Percentiles rank a stretch among this genome's conserved stretches.
Conservation (phyloP, 2,888 invertebrate species). For the Mythimna loreyi region DNA sequence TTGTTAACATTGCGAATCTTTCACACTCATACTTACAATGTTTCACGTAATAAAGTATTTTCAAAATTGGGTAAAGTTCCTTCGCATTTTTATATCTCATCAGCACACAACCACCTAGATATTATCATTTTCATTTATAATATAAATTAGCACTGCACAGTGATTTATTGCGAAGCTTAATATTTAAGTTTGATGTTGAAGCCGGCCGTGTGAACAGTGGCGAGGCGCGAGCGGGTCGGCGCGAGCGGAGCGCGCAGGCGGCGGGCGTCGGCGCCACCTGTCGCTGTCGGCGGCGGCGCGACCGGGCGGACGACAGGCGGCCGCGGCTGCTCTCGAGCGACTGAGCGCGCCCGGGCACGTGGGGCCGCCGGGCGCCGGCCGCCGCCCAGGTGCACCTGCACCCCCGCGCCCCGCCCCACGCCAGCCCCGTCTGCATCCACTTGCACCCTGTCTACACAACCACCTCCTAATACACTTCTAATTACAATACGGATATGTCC, state of each 20-base stretch:
- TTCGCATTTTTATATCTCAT: slow-evolving; percentile 66
- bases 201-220: slow-evolving; percentile 75
- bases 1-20: slow-evolving; percentile 50
- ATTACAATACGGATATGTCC: slow-evolving; percentile 41
- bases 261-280: slow-evolving; percentile 85
- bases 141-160: slow-evolving; percentile 79
- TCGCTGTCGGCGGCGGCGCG: slow-evolving; percentile 74
- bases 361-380: slow-evolving; percentile 81
- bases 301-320: slow-evolving; percentile 66
- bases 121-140: slow-evolving; percentile 68
- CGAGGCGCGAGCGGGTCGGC: slow-evolving; percentile 67
- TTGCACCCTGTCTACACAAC: slow-evolving; percentile 65
- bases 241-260: slow-evolving; percentile 81
- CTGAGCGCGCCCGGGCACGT: slow-evolving; percentile 86
- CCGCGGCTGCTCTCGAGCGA: slow-evolving; percentile 78
- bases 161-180: slow-evolving; percentile 74
- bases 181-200: slow-evolving; percentile 81
- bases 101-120: slow-evolving; percentile 69
- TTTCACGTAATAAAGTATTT: slow-evolving; percentile 65
- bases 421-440: slow-evolving; percentile 63
- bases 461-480: slow-evolving; percentile 45
- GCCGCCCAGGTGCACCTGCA: slow-evolving; percentile 88
- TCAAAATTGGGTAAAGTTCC: slow-evolving; percentile 66
- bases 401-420: slow-evolving; percentile 73
- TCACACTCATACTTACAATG: slow-evolving; percentile 70